phyloP scores from a whole-genome alignment of 1,140 invertebrate genomes.

The Laodelphax striatellus region DNA sequence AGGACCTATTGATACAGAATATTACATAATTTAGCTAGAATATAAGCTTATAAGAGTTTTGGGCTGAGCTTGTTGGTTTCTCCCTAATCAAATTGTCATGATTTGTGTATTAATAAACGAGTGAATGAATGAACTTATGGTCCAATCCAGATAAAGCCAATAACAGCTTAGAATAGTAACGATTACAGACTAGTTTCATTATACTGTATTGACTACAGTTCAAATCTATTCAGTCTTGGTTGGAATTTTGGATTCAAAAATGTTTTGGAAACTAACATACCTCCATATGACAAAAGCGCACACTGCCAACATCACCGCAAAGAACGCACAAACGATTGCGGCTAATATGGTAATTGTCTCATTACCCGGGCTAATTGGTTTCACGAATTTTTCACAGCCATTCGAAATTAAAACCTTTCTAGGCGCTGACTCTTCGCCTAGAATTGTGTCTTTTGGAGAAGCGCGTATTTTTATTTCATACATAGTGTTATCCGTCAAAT shows the following conservation, averaged over 20 bases:
- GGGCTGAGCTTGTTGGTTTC: too few species aligned
- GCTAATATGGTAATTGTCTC: slow-evolving; percentile 29
- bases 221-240: too few species aligned
- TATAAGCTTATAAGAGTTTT: too few species aligned
- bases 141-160: background rate
- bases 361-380: slow-evolving; percentile 31
- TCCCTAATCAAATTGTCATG: too few species aligned
- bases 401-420: slow-evolving; percentile 37
- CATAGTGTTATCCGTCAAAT: slow-evolving; percentile 58
- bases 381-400: background rate
- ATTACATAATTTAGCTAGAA: too few species aligned
- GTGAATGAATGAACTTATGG: too few species aligned
- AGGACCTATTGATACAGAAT: too few species aligned
- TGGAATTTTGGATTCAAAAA: too few species aligned
- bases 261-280: slow-evolving; percentile 36
- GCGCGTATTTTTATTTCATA: slow-evolving; percentile 65
- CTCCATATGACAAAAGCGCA: slow-evolving; percentile 64
- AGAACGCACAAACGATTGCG: slow-evolving; percentile 57
- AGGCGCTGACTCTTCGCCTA: slow-evolving; percentile 52
- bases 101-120: too few species aligned
- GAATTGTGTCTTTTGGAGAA: slow-evolving; percentile 52
- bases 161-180: background rate
- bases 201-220: too few species aligned
- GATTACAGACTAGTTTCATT: too few species aligned
- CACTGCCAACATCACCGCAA: slow-evolving; percentile 56